A percentile compares a stretch with the other conserved stretches of the same genome.
phyloP scores from a whole-genome alignment of 2,888 invertebrate genomes.

The Galerucella pusilla region DNA sequence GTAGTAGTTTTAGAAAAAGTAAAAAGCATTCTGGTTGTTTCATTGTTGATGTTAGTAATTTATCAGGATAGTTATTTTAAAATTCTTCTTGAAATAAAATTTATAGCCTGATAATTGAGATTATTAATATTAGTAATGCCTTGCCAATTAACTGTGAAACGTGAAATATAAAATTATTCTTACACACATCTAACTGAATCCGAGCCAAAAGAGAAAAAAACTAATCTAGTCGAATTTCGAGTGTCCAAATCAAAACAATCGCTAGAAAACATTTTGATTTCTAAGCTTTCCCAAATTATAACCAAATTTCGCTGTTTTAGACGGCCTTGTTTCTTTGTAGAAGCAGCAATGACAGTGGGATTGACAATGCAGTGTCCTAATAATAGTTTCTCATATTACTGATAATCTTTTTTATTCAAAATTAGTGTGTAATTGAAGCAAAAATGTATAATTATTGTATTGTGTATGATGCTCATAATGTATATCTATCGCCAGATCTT shows the following conservation, averaged over 20 bases:
- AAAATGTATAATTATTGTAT: too few relatives aligned
- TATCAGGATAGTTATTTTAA: background rate
- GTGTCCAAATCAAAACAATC: background rate
- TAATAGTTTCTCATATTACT: too few relatives aligned
- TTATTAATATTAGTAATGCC: constrained; percentile 19
- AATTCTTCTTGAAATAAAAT: constrained; percentile 15
- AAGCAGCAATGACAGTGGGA: too few relatives aligned
- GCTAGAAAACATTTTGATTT: background rate
- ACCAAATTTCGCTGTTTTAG: too few relatives aligned
- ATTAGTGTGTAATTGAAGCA: too few relatives aligned
- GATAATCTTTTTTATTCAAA: too few relatives aligned
- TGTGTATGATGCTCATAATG: too few relatives aligned
- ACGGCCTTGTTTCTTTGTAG: too few relatives aligned
- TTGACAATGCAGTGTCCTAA: too few relatives aligned
- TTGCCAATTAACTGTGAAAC: constrained; percentile 23
- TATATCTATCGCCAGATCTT: too few relatives aligned
- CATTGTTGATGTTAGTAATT: background rate
- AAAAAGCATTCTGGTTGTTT: background rate
- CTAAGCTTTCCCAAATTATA: too few relatives aligned
- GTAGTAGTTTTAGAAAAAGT: too few relatives aligned
- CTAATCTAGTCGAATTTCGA: background rate
- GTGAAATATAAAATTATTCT: background rate
- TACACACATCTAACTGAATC: background rate
- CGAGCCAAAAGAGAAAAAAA: background rate
- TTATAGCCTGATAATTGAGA: constrained; percentile 25